Evolutionary conservation across 2,797 vertebrate genomes (phyloP).

Genomic region (Zenarchopterus dispar): DNA sequence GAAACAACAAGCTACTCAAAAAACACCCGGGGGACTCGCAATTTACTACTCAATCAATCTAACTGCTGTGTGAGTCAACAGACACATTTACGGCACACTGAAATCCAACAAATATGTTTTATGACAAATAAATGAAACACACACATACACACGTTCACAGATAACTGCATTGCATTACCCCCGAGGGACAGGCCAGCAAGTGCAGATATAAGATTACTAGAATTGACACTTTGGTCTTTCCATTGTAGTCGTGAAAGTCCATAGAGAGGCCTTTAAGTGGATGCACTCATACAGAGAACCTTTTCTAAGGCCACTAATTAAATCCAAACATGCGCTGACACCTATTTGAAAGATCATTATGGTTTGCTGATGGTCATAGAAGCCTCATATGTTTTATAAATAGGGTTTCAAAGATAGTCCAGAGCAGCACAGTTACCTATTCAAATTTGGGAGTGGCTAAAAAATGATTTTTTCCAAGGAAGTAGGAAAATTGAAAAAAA

Average conservation of each 20-base stretch:
- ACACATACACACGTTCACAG: constrained; percentile 8
- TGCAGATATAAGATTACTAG: constrained; percentile 82
- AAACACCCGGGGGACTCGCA: constrained; percentile 81
- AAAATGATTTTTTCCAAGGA: neutral
- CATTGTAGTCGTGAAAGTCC: constrained; percentile 79
- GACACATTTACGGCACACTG: constrained; percentile 48
- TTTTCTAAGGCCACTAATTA: constrained; percentile 79
- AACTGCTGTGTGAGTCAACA: constrained; percentile 40
- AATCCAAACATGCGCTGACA: constrained; percentile 76
- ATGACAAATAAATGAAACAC: constrained; percentile 70
- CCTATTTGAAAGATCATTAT: constrained; percentile 79
- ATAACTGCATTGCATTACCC: constrained; percentile 57
- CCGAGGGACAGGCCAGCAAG: constrained; percentile 73
- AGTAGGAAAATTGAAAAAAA: neutral
- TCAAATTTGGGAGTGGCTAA: neutral
- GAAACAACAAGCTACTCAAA: constrained; percentile 75
- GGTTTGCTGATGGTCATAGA: constrained; percentile 53
- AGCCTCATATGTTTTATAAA: constrained; percentile 40
- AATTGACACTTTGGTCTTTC: constrained; percentile 78
- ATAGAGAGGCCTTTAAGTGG: constrained; percentile 80
- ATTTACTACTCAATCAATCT: constrained; percentile 81
- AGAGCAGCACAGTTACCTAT: neutral
- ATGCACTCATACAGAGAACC: constrained; percentile 72
- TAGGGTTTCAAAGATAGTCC: constrained; percentile 9
- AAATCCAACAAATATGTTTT: constrained; percentile 70